Evolutionary conservation across 2,888 invertebrate species (phyloP).

Genomic region (Dexiosoma caninum): DNA sequence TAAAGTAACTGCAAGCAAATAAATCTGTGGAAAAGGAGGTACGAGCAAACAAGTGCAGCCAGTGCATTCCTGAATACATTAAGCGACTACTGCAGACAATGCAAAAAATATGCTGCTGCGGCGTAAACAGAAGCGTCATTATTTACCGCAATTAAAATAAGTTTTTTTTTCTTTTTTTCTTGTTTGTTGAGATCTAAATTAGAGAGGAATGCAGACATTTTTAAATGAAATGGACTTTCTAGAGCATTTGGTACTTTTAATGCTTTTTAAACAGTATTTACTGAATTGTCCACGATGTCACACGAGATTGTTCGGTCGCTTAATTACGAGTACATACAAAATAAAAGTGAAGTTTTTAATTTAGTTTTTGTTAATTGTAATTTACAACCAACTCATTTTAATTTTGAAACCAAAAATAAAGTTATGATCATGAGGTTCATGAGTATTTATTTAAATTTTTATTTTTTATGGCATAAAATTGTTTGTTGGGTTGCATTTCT

Average conservation of each 20-base stretch:
- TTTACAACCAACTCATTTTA: too few species aligned
- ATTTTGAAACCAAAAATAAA: too few species aligned
- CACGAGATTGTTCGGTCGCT: too few species aligned
- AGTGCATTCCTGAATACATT: slow-evolving; percentile 36
- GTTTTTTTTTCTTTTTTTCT: neutral
- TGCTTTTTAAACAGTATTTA: too few species aligned
- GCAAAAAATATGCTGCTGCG: neutral
- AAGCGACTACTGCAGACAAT: neutral
- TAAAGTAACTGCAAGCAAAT: slow-evolving; percentile 35
- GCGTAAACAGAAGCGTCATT: neutral
- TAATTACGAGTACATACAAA: too few species aligned
- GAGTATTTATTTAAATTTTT: too few species aligned
- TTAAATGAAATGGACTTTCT: neutral
- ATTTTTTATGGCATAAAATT: too few species aligned
- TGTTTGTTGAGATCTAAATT: neutral
- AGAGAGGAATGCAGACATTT: neutral
- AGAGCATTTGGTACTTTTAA: neutral
- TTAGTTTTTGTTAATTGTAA: too few species aligned
- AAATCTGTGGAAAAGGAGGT: slow-evolving; percentile 28
- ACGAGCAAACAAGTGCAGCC: slow-evolving; percentile 56
- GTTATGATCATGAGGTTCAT: too few species aligned
- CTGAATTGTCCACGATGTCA: too few species aligned
- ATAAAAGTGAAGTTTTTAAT: too few species aligned
- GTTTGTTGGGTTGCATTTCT: neutral
- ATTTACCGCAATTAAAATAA: neutral